Conservation (phyloP, 2,113 vertebrate species). For the Menidia beryllina region DNA sequence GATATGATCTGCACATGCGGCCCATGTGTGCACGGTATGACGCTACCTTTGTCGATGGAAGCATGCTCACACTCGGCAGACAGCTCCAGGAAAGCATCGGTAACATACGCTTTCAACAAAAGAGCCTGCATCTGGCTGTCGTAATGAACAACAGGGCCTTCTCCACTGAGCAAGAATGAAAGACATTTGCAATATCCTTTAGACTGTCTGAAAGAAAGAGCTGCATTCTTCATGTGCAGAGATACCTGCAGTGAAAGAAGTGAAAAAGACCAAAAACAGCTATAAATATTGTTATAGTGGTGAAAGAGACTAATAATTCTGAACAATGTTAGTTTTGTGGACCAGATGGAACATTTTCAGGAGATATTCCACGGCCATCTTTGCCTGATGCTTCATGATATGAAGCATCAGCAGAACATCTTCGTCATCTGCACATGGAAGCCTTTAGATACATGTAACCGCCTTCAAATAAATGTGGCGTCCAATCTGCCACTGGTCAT, state of each 20-base stretch:
- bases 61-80: constrained; percentile 27
- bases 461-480: too few relatives aligned
- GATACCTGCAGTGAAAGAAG: neutral
- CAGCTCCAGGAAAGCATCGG: constrained; percentile 48
- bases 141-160: constrained; percentile 46
- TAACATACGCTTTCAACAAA: constrained; percentile 39
- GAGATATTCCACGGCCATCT: neutral
- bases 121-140: constrained; percentile 55
- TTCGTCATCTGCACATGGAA: neutral
- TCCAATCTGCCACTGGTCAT: neutral
- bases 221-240: constrained; percentile 1
- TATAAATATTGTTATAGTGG: neutral
- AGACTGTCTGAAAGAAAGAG: constrained; percentile 26
- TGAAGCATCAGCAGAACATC: too few relatives aligned
- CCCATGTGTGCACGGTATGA: constrained; percentile 64
- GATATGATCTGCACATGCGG: constrained; percentile 61
- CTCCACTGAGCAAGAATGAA: constrained; percentile 15
- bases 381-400: neutral
- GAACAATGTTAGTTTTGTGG: neutral
- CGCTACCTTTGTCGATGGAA: constrained; percentile 32
- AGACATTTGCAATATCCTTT: constrained; percentile 28
- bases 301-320: neutral
- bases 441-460: neutral
- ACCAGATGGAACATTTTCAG: neutral
- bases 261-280: neutral